A percentile compares a stretch with the other conserved stretches of the same genome.
Evolutionary conservation across 2,113 vertebrate species (phyloP).

Genomic region (Oceanodroma tethys): DNA sequence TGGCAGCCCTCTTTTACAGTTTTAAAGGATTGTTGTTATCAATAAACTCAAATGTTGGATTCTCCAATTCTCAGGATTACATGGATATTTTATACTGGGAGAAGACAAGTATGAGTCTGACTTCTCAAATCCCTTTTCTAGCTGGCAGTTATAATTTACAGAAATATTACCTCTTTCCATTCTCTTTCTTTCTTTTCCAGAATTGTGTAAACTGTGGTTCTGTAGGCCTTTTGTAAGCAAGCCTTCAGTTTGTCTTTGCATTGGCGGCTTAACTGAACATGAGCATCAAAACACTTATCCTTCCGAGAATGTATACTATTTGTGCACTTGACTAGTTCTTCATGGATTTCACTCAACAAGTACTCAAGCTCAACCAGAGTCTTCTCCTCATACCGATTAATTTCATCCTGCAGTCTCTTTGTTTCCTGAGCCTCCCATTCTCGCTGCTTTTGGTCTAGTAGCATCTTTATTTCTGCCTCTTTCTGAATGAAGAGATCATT

Average conservation of each 20-base stretch:
- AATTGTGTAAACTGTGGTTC: constrained; percentile 54
- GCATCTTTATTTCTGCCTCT: constrained; percentile 78
- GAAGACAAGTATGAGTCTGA: not conserved
- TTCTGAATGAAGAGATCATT: constrained; percentile 78
- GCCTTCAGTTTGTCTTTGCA: constrained; percentile 69
- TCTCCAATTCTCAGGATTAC: not conserved
- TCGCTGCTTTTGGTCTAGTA: constrained; percentile 72
- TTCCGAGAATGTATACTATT: constrained; percentile 16
- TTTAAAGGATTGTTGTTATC: not conserved
- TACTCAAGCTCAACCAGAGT: constrained; percentile 72
- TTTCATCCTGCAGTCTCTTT: constrained; percentile 66
- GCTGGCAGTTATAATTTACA: not conserved
- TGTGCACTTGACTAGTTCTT: constrained; percentile 42
- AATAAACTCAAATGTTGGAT: not conserved
- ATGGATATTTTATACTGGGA: not conserved
- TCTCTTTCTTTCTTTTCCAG: constrained; percentile 69
- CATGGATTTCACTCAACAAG: constrained; percentile 73
- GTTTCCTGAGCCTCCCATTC: constrained; percentile 78
- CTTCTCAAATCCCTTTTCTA: not conserved
- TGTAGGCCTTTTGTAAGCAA: constrained; percentile 74
- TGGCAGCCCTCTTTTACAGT: not conserved
- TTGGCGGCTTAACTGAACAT: not conserved
- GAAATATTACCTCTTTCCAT: constrained; percentile 79
- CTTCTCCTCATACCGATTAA: constrained; percentile 69
- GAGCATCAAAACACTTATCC: not conserved